Percentiles rank a stretch among this genome's conserved stretches.
These are phyloP conservation scores for Spinibarbus caldwelli DNA, from an alignment of 2,797 vertebrate genomes.

Conservation along the genomic window DNA sequence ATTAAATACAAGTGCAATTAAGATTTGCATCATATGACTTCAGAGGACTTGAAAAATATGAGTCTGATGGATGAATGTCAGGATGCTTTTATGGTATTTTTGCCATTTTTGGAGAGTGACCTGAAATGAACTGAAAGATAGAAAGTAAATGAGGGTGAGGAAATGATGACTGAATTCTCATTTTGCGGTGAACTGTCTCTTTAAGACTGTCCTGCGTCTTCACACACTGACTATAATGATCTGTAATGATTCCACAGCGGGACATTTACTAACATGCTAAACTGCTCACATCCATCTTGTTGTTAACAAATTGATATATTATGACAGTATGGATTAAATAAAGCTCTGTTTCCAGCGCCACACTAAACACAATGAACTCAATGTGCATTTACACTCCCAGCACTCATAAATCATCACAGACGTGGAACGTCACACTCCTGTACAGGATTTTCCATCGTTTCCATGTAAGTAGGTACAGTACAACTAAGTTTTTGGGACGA, in stretches of 20 bases:
- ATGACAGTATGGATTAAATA: background rate
- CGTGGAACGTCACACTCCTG: background rate
- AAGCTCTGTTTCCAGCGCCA: background rate
- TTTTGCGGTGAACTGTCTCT: background rate
- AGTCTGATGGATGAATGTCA: background rate
- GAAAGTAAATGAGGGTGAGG: background rate
- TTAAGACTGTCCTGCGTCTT: background rate
- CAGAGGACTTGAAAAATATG: background rate
- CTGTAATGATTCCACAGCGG: background rate
- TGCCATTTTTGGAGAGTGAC: background rate
- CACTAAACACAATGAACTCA: slow-evolving; percentile 10
- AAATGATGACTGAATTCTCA: background rate
- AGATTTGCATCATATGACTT: background rate
- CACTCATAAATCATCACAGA: background rate
- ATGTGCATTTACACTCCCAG: background rate
- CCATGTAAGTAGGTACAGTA: background rate
- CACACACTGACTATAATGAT: background rate
- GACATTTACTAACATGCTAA: background rate
- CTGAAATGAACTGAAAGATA: background rate
- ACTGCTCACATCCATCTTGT: background rate
- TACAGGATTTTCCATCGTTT: background rate
- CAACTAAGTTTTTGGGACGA: background rate
- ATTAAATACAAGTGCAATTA: background rate
- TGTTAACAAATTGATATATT: background rate
- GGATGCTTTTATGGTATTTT: background rate